Evolutionary conservation across 1,140 invertebrate species (phyloP), one percentile per base, ranked within the genome.

Genomic region (Asobara japonica): DNA sequence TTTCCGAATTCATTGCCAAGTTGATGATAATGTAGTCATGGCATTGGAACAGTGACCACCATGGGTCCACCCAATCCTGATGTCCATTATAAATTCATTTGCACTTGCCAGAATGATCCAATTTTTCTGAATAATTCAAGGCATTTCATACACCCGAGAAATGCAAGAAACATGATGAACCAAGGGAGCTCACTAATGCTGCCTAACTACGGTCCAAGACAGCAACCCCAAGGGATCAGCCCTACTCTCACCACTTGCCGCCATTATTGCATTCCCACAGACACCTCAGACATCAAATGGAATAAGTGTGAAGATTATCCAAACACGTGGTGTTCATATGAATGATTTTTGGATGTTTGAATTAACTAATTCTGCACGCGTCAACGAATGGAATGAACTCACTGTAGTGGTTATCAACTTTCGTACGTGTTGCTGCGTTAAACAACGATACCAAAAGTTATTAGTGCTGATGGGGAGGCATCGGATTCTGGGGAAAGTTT

Each of bases 361-460:
- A 45, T 45, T 45, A 45, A 45, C 41, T 45, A 45, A 45, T 45
- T 45, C 41, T 45, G 18, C 41, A 5, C 41, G 41, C 41, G 41
- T 45, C 41, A 45, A 45, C 41, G 41, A 45, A 45, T 45, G 41
- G 41, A 45, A 45, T 45, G 41, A 45, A 45, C 41, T 45, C 41
- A 16, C 13, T n/a, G 13, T 45, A 45, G 41, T 45, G 41, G 41
- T 45, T 45, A 45, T 45, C 41, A 45, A 45, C 41, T 45, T 45
- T 45, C n/a, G 41, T 45, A 45, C 41, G 41, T 45, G 41, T 45
- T 45, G 13, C 41, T 45, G 41, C 41, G 41, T 45, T 45, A 45
- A 45, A 45, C 41, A 45, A 45, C 41, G 41, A 45, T 45, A 45
- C 41, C 41, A 45, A 45, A 45, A 45, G 41, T 45, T 45, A 45